These are phyloP conservation scores for Mya arenaria DNA, from an alignment of 1,140 invertebrate genomes.

Conservation along the genomic window DNA sequence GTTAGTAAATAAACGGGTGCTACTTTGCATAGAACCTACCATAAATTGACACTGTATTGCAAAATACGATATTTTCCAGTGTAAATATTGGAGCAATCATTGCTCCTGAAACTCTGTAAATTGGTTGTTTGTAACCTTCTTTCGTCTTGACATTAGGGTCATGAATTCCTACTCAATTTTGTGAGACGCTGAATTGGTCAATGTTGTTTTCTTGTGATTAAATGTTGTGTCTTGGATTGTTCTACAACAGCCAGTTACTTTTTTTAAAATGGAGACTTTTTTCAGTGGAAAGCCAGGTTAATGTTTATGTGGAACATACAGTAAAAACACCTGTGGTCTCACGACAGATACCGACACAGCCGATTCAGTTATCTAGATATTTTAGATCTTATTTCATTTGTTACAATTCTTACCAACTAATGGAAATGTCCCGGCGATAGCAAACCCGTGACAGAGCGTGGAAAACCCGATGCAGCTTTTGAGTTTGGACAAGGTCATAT, in stretches of 20 bases:
- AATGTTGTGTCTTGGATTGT: neutral
- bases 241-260: neutral
- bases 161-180: too few relatives aligned
- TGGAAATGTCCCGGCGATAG: slow-evolving; percentile 12
- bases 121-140: too few relatives aligned
- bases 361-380: neutral
- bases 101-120: too few relatives aligned
- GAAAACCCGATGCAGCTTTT: slow-evolving; percentile 49
- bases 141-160: too few relatives aligned
- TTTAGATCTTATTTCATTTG: neutral
- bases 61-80: too few relatives aligned
- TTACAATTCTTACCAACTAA: slow-evolving; percentile 42
- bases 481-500: slow-evolving; percentile 28
- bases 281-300: neutral
- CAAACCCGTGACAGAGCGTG: slow-evolving; percentile 35
- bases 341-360: neutral
- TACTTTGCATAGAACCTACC: too few relatives aligned
- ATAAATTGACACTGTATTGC: too few relatives aligned
- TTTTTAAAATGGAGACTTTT: neutral
- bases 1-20: too few relatives aligned
- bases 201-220: too few relatives aligned
- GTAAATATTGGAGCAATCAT: too few relatives aligned
- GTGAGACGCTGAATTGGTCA: too few relatives aligned
- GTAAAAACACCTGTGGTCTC: neutral
- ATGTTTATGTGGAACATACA: neutral